These are phyloP conservation scores for Lithophane leautieri DNA, from an alignment of 2,888 invertebrate genomes.

Conservation along the genomic window DNA sequence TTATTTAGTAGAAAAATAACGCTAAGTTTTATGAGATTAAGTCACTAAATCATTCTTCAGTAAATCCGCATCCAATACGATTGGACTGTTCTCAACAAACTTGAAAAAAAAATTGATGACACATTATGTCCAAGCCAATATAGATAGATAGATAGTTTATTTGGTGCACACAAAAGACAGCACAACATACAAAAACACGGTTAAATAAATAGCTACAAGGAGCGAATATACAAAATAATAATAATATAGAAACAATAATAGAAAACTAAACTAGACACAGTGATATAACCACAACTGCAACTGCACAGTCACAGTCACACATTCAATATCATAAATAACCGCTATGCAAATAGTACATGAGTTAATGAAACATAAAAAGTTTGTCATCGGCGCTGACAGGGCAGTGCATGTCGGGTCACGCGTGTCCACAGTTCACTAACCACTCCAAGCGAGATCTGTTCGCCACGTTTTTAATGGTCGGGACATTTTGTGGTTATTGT, in stretches of 20 bases:
- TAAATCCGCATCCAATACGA: not conserved
- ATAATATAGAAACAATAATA: too few species aligned
- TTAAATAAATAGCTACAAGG: too few species aligned
- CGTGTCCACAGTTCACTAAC: conserved; percentile 31
- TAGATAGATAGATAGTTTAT: too few species aligned
- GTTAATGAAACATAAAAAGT: conserved; percentile 57
- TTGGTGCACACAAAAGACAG: too few species aligned
- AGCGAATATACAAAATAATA: too few species aligned
- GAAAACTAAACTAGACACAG: too few species aligned
- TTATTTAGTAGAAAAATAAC: not conserved
- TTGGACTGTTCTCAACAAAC: not conserved
- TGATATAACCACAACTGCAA: too few species aligned
- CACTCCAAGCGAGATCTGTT: conserved; percentile 48
- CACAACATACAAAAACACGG: too few species aligned
- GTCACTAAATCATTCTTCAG: not conserved
- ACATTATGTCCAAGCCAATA: not conserved
- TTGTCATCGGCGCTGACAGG: conserved; percentile 51
- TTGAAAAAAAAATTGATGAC: not conserved
- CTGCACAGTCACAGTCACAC: not conserved
- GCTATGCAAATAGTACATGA: conserved; percentile 31
- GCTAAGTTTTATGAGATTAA: not conserved
- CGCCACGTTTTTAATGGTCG: conserved; percentile 32
- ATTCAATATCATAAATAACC: conserved; percentile 40
- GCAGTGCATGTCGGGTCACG: conserved; percentile 41
- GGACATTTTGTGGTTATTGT: conserved; percentile 19